Base-by-base conservation (phyloP, 2,888 invertebrate species). In the Rapana venosa region DNA sequence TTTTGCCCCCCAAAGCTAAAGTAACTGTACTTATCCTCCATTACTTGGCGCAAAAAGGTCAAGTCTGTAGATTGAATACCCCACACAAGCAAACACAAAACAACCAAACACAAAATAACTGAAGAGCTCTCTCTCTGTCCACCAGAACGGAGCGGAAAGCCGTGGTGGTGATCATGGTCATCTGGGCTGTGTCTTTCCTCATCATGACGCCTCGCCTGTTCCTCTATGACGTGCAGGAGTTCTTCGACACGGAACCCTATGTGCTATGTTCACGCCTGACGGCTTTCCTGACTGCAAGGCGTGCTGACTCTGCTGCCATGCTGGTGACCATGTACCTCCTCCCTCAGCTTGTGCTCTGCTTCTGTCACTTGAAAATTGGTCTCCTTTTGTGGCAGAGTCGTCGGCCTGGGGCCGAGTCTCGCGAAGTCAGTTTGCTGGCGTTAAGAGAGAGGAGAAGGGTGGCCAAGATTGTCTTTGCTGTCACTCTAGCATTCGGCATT, bases 391-490 rank as follows among this genome's bases (percentile, higher is more conserved):
- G 92, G 92, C 90, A 70, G 35, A 89, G 90, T 30, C 88, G 85
- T 6, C 89, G 90, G 26, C 91, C 92, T 5, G 91, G 92, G 20
- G 56, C 83, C 17, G 88, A 85, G 61, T 70, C 88, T 15, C 84
- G 86, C 17, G 88, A 88, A 70, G 86, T 88, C 32, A 87, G 87
- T 66, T 36, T 90, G n/a, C 58, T 90, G n/a, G 91, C 87, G 1
- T 58, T 91, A 35, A 89, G 87, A 22, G 91, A 91, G 83, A 90
- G 92, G 87, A 83, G 92, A 6, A 89, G 90, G 84, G 90, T 92
- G 13, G 90, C 91, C 56, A 92, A 89, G 56, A 92, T 92, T n/a
- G 90, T 92, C n/a, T 91, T 92, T 61, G 92, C 92, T 11, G 90
- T 92, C 36, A 92, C 92, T 15, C 22, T 90, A 17, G 92, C 92